Conservation (phyloP, 2,113 vertebrate genomes). For the Pseudopipra pipra region DNA sequence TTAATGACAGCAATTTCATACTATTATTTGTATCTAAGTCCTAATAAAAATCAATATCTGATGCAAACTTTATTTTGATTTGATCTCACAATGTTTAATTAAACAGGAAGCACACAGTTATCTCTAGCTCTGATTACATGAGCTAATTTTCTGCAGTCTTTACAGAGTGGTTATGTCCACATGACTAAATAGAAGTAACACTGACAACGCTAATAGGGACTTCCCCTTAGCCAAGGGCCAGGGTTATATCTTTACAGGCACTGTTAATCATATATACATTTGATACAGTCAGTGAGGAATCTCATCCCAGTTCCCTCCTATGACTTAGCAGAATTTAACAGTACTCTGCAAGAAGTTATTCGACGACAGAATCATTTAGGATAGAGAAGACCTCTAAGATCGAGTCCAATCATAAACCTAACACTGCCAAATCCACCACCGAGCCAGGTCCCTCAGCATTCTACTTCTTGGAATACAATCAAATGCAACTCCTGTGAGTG, state of each 20-base stretch:
- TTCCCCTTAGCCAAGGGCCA: neutral
- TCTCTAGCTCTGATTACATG: neutral
- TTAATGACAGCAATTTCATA: neutral
- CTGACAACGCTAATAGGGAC: neutral
- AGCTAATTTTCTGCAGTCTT: neutral
- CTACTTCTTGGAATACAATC: neutral
- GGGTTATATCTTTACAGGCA: neutral
- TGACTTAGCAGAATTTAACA: neutral
- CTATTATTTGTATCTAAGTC: neutral
- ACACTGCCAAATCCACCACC: neutral
- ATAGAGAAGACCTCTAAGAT: neutral
- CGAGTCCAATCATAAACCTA: neutral
- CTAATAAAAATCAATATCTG: neutral
- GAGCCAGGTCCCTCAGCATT: neutral
- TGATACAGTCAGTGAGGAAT: neutral
- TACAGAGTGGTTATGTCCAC: neutral
- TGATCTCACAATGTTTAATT: neutral
- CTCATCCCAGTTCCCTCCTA: neutral
- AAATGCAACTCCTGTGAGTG: neutral
- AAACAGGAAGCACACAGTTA: neutral
- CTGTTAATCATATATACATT: neutral
- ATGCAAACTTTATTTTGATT: neutral
- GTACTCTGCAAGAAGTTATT: neutral
- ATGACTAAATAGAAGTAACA: neutral
- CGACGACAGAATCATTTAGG: neutral